Conservation (phyloP, 2,888 invertebrate genomes). For the Zygothrica quintamaculata region DNA sequence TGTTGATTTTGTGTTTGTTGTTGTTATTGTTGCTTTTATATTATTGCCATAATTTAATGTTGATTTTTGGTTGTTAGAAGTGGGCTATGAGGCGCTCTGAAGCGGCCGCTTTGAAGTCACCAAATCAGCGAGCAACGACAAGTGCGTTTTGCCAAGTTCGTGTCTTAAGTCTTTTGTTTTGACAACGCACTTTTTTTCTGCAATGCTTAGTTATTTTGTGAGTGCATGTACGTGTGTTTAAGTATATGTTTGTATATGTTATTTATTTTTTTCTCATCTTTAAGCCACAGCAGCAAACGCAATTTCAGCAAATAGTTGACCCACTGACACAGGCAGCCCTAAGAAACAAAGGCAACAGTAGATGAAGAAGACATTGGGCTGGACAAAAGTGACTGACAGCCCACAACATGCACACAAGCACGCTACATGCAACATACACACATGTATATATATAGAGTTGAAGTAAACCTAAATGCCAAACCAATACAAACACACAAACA, state of each 20-base stretch:
- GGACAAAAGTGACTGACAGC: conserved; percentile 61
- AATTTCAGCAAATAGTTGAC: conserved; percentile 52
- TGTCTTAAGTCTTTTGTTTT: conserved; percentile 67
- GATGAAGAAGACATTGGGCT: conserved; percentile 23
- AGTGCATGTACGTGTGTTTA: background rate
- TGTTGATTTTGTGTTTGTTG: conserved; percentile 22
- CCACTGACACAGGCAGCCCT: conserved; percentile 59
- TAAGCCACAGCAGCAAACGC: conserved; percentile 21
- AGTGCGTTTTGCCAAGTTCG: conserved; percentile 70
- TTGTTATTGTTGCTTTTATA: conserved; percentile 49
- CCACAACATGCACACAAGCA: conserved; percentile 39
- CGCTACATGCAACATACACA: conserved; percentile 36
- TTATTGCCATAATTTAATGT: conserved; percentile 73
- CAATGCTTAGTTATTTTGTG: conserved; percentile 20
- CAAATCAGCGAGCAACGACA: conserved; percentile 46
- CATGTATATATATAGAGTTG: conserved; percentile 18
- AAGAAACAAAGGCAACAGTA: conserved; percentile 24
- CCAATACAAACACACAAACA: no score
- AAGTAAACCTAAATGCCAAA: conserved; percentile 40
- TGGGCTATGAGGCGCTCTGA: conserved; percentile 64
- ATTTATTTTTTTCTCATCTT: background rate
- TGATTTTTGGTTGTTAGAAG: conserved; percentile 72
- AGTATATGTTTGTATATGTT: background rate
- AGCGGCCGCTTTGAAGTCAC: conserved; percentile 58
- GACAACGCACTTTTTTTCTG: conserved; percentile 19